Percentiles rank a stretch among this genome's conserved stretches.
phyloP scores from a whole-genome alignment of 2,888 invertebrate genomes.

The Drosophila testacea region DNA sequence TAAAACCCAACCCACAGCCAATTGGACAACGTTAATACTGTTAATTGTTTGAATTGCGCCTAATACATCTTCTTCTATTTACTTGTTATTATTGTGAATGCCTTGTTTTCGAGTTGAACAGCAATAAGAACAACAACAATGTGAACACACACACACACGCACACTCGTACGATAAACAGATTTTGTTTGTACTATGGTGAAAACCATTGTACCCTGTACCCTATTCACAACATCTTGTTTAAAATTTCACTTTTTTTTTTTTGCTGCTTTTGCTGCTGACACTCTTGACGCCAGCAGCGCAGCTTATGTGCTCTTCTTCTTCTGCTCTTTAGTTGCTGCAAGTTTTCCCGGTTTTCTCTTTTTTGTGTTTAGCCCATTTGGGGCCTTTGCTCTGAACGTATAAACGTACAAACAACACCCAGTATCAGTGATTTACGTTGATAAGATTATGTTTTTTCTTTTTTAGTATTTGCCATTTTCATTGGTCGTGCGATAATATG shows the following conservation, averaged over 20 bases:
- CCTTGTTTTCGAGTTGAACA: constrained; percentile 14
- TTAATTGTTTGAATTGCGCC: constrained; percentile 44
- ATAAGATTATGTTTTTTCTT: constrained; percentile 42
- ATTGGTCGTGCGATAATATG: constrained; percentile 31
- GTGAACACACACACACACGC: background rate
- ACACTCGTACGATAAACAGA: constrained; percentile 8
- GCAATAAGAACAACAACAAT: constrained; percentile 29
- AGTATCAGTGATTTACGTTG: constrained; percentile 42
- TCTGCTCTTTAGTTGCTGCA: constrained; percentile 14
- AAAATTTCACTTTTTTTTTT: constrained; percentile 76
- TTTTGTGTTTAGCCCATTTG: constrained; percentile 9
- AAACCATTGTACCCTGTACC: constrained; percentile 8
- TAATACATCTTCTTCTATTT: constrained; percentile 16
- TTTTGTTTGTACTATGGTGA: constrained; percentile 20
- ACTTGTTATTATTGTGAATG: constrained; percentile 26
- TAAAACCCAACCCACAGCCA: constrained; percentile 19
- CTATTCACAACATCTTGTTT: constrained; percentile 38
- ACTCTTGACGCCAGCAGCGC: constrained; percentile 7
- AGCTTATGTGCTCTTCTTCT: constrained; percentile 17
- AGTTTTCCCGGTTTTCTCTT: constrained; percentile 57
- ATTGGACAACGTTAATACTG: constrained; percentile 32
- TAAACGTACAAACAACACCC: background rate
- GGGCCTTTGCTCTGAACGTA: background rate
- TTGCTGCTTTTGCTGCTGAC: too few relatives aligned
- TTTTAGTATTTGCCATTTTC: constrained; percentile 26